Conservation (phyloP, 1,140 invertebrate genomes). For the Probaryconus sp. region DNA sequence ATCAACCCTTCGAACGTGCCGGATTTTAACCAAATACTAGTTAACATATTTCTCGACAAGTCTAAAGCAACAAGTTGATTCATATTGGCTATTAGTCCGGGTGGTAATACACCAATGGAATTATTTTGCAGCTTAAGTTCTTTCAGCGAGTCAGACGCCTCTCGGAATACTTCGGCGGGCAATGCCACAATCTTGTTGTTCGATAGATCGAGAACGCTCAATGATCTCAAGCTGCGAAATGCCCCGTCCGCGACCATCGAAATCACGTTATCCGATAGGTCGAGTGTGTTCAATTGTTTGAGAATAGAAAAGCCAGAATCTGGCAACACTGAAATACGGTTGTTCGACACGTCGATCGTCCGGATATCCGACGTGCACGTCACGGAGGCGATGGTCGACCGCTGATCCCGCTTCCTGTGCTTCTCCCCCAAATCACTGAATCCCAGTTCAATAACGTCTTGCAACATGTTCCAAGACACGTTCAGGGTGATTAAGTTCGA, state of each 20-base stretch:
- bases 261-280: constrained; percentile 91
- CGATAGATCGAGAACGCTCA: constrained; percentile 90
- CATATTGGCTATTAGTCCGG: constrained; percentile 89
- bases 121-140: constrained; percentile 93
- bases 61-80: constrained; percentile 91
- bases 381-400: constrained; percentile 65
- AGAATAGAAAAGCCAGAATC: constrained; percentile 88
- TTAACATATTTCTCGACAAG: constrained; percentile 91
- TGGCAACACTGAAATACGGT: constrained; percentile 89
- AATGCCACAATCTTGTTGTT: constrained; percentile 92
- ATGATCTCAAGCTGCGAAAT: constrained; percentile 85
- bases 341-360: constrained; percentile 89
- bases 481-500: constrained; percentile 87
- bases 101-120: constrained; percentile 88
- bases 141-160: constrained; percentile 86
- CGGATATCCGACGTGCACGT: constrained; percentile 89
- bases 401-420: constrained; percentile 56
- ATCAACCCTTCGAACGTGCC: constrained; percentile 92
- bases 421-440: constrained; percentile 79
- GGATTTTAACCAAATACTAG: constrained; percentile 88
- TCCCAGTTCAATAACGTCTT: constrained; percentile 89
- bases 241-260: constrained; percentile 90
- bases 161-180: constrained; percentile 89
- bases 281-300: constrained; percentile 85
- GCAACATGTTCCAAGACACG: constrained; percentile 89